Conservation (phyloP, 2,888 invertebrate genomes). For the Anaspis maculata region DNA sequence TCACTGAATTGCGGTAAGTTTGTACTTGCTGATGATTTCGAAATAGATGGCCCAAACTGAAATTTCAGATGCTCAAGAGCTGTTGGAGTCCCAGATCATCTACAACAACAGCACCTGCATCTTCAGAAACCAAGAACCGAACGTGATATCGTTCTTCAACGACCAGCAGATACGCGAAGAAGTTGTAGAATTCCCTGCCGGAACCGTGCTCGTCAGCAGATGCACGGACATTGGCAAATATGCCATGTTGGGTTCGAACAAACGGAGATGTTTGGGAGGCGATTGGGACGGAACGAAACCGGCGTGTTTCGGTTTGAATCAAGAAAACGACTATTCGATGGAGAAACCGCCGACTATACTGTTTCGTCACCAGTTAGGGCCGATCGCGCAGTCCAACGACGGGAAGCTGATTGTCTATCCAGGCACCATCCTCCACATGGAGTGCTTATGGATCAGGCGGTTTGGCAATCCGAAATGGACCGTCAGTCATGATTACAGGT, state of each 20-base stretch:
- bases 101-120: conserved; percentile 61
- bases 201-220: conserved; percentile 50
- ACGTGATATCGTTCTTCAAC: conserved; percentile 73
- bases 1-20: conserved; percentile 68
- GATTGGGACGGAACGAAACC: conserved; percentile 76
- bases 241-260: conserved; percentile 63
- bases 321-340: conserved; percentile 81
- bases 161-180: conserved; percentile 70
- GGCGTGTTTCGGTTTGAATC: conserved; percentile 71
- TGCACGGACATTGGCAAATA: conserved; percentile 84
- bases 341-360: conserved; percentile 79
- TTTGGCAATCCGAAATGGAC: conserved; percentile 84
- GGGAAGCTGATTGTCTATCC: conserved; percentile 80
- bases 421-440: conserved; percentile 78
- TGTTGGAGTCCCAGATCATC: conserved; percentile 27
- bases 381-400: conserved; percentile 80
- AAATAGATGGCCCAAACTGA: conserved; percentile 2
- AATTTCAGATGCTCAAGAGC: conserved; percentile 32
- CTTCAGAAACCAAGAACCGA: conserved; percentile 68
- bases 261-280: conserved; percentile 65
- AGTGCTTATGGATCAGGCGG: conserved; percentile 78
- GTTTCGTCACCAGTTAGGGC: conserved; percentile 72
- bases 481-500: conserved; percentile 58
- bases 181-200: conserved; percentile 69
- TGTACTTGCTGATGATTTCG: too few species aligned